phyloP scores from a whole-genome alignment of 1,140 invertebrate species.

The Sycobia sp. region DNA sequence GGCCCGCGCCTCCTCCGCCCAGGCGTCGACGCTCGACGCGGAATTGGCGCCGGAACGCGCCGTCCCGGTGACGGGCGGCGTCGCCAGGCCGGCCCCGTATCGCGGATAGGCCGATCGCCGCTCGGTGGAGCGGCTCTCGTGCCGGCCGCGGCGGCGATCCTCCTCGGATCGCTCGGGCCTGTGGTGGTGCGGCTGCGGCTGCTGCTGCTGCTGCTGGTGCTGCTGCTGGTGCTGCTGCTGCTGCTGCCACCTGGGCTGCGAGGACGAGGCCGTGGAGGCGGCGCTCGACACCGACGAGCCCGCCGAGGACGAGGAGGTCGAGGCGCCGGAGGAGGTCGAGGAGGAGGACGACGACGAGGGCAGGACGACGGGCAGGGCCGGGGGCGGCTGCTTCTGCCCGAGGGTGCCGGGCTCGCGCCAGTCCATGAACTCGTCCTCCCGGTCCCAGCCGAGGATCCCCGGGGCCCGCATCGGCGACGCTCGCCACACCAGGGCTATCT shows the following conservation, averaged over 20 bases:
- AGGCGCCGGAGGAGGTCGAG: conserved; percentile 32
- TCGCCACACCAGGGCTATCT: conserved; percentile 61
- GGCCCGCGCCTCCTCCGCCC: conserved; percentile 44
- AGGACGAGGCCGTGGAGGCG: neutral
- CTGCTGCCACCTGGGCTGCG: conserved; percentile 2
- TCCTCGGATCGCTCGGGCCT: conserved; percentile 7
- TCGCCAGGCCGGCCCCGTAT: neutral
- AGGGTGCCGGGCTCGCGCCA: conserved; percentile 53
- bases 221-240: neutral
- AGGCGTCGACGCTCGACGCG: conserved; percentile 50
- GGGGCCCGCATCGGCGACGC: conserved; percentile 59
- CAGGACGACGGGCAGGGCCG: neutral
- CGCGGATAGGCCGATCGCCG: conserved; percentile 31
- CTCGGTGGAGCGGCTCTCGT: conserved; percentile 50
- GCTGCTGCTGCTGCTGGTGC: too few species aligned
- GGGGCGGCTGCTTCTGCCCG: conserved; percentile 6
- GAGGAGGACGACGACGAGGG: conserved; percentile 32
- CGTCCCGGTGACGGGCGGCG: neutral
- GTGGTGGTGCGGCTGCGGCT: neutral
- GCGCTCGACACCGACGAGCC: conserved; percentile 42
- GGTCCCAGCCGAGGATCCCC: conserved; percentile 58
- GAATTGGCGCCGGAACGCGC: conserved; percentile 50
- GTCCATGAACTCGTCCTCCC: conserved; percentile 60
- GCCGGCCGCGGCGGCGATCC: conserved; percentile 31
- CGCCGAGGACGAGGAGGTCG: conserved; percentile 36